Percentiles rank a stretch among this genome's conserved stretches.
Conservation (phyloP, 2,797 vertebrate genomes). For the Podargus strigoides region DNA sequence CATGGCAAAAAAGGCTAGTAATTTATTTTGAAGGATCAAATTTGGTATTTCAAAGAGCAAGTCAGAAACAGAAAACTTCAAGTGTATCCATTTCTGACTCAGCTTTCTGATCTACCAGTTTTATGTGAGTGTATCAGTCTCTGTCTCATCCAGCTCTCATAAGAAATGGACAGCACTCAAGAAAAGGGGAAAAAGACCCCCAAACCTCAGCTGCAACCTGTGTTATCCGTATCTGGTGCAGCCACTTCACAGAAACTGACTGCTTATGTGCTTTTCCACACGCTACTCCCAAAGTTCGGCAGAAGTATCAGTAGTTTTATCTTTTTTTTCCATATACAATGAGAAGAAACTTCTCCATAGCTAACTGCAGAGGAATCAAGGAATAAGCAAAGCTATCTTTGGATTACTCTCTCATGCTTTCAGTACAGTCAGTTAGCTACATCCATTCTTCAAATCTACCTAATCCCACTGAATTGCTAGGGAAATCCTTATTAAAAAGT, state of each 20-base stretch:
- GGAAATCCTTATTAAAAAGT: neutral
- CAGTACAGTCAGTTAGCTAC: neutral
- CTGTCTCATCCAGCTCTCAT: neutral
- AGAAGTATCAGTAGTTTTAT: neutral
- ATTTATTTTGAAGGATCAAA: neutral
- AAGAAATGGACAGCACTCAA: neutral
- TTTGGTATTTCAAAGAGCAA: neutral
- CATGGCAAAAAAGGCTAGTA: neutral
- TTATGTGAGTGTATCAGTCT: neutral
- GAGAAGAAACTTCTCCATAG: neutral
- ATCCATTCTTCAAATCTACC: neutral
- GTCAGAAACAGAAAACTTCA: neutral
- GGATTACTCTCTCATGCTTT: neutral
- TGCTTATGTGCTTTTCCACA: neutral
- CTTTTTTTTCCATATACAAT: neutral
- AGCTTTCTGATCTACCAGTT: neutral
- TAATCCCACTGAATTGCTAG: neutral
- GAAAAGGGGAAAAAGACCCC: neutral
- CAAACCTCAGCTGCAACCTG: neutral
- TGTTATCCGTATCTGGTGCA: neutral
- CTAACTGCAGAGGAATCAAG: neutral
- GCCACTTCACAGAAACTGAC: neutral
- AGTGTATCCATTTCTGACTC: neutral
- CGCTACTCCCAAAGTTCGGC: accelerated
- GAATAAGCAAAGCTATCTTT: neutral